A percentile compares a stretch with the other conserved stretches of the same genome.
Evolutionary conservation across 2,797 vertebrate species (phyloP).

Genomic region (Falco berigora): DNA sequence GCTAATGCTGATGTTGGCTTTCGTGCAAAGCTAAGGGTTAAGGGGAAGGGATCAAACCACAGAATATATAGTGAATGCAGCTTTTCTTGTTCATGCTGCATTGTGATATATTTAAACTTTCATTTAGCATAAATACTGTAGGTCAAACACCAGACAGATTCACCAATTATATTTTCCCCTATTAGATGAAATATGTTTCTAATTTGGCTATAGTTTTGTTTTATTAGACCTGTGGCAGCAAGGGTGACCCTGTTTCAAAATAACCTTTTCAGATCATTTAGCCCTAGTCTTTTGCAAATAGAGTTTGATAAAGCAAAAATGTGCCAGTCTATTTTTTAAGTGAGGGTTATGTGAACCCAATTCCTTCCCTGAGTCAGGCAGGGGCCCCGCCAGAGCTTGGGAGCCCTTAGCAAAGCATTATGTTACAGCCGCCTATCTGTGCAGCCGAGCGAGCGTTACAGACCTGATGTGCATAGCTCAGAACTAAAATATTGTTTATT

Average conservation of each 20-base stretch:
- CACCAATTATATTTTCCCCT: constrained; percentile 68
- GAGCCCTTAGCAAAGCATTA: not conserved
- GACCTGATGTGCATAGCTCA: not conserved
- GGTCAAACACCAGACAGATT: constrained; percentile 72
- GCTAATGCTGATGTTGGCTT: constrained; percentile 29
- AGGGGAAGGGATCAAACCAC: constrained; percentile 28
- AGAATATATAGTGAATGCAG: not conserved
- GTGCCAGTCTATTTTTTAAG: constrained; percentile 35
- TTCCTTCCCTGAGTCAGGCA: not conserved
- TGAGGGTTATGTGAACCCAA: constrained; percentile 39
- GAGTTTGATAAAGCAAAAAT: constrained; percentile 25
- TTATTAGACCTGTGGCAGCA: constrained; percentile 69
- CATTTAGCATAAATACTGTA: constrained; percentile 64
- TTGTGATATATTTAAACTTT: constrained; percentile 67
- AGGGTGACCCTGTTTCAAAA: constrained; percentile 34
- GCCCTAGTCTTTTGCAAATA: constrained; percentile 11
- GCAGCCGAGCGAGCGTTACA: not conserved
- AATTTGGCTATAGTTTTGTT: constrained; percentile 72
- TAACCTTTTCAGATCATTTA: constrained; percentile 51
- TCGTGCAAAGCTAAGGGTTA: not conserved
- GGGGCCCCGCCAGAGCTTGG: not conserved
- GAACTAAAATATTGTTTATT: not conserved
- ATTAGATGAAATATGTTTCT: constrained; percentile 71
- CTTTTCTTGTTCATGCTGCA: constrained; percentile 29
- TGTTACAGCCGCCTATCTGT: not conserved